Conservation (phyloP, 2,888 invertebrate species). For the Lasius platythorax region DNA sequence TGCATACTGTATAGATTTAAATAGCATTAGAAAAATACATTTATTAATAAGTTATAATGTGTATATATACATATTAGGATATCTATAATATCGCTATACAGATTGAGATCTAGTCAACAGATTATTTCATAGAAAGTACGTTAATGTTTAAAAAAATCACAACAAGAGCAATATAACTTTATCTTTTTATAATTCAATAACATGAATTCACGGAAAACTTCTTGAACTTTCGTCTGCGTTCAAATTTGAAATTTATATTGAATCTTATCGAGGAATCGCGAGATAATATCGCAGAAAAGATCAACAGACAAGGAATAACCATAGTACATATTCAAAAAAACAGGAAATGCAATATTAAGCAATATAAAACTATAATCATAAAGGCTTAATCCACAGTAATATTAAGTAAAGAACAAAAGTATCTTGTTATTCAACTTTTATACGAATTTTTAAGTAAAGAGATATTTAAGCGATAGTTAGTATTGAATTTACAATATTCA, state of each 20-base stretch:
- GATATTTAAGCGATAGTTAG: neutral
- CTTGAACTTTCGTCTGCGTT: neutral
- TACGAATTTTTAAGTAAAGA: neutral
- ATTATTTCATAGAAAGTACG: neutral
- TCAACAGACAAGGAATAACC: neutral
- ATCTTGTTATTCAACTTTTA: neutral
- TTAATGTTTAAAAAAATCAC: neutral
- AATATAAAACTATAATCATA: neutral
- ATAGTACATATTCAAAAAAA: neutral
- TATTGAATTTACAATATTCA: neutral
- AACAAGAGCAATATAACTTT: neutral
- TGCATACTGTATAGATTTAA: neutral
- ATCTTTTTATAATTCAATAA: constrained; percentile 2
- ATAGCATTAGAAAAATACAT: too few species aligned
- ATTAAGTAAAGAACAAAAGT: neutral
- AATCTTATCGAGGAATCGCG: constrained; percentile 6
- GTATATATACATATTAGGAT: neutral
- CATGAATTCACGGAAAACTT: neutral
- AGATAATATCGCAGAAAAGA: neutral
- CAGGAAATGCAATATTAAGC: neutral
- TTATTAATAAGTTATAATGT: too few species aligned
- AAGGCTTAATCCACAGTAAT: neutral
- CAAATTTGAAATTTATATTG: neutral
- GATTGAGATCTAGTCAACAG: neutral
- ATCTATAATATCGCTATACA: neutral